Evolutionary conservation across 2,113 vertebrate genomes (phyloP), one percentile per base, ranked within the genome.

Genomic region (Physeter macrocephalus): DNA sequence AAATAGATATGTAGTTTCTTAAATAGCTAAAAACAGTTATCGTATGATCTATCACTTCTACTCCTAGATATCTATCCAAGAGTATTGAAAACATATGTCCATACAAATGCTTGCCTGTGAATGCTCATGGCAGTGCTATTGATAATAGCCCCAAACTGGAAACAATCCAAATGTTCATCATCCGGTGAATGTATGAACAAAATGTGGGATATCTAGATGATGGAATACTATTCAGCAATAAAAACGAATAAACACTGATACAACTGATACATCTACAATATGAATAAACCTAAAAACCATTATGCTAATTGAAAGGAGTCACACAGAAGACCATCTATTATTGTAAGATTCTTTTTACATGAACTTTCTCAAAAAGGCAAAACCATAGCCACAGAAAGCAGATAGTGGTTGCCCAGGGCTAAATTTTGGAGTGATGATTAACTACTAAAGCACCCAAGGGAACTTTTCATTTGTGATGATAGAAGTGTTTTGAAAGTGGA

Each of bases 1-100:
- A 95, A 91, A 91, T 15, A 80, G 75, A 81, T 94, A 66, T 39
- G 57, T 81, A 91, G 39, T 72, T 94, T 93, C 82, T 96, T 83
- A 93, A 93, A 72, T 82, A 81, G n/a, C 43, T 82, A 87, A 91
- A 54, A 36, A 97, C 43, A 95, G 8, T 66, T 93, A 80, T 13
- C 81, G 43, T 67, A 66, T 54, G 84, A 83, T 64, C 34, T 64
- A 66, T 20, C 29, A 87, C 36, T 93, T 75, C 49, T 36, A 90
- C 59, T 95, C 36, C 23, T 89, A 62, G 29, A 29, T 34, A 54
- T n/a, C 29, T 83, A 62, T 43, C 52, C 9, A 64, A 93, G 36
- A 89, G n/a, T 78, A 87, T 17, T 92, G 27, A 94, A 82, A 72
- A 29, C 46, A 52, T 36, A 71, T 81, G 29, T 41, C 34, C 43